Evolutionary conservation across 2,797 vertebrate genomes (phyloP).

Genomic region (Enteromius mattozi): DNA sequence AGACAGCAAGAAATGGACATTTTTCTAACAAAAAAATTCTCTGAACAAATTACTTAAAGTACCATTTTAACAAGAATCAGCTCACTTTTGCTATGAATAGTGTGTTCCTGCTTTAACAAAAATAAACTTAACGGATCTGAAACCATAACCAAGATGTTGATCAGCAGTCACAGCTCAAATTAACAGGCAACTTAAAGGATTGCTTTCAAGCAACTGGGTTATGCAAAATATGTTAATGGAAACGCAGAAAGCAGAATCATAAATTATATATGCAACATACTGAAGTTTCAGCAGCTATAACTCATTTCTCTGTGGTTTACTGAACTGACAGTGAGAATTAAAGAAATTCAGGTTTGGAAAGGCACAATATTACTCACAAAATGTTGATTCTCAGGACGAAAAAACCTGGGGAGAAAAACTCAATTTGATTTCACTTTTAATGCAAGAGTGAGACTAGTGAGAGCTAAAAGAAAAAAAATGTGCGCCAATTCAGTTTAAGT

Average conservation of each 20-base stretch:
- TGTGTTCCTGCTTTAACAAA: background rate
- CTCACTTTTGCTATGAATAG: background rate
- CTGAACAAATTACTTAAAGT: background rate
- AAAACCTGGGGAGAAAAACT: background rate
- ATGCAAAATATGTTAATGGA: slow-evolving; percentile 2
- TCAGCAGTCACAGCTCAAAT: background rate
- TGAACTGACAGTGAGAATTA: background rate
- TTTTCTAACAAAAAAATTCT: too few species aligned
- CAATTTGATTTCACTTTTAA: background rate
- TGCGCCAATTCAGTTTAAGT: background rate
- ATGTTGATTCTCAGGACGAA: background rate
- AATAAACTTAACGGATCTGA: background rate
- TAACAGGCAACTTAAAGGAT: background rate
- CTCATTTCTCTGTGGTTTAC: background rate
- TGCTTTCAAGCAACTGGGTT: slow-evolving; percentile 25
- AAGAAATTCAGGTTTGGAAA: slow-evolving; percentile 5
- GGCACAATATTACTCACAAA: background rate
- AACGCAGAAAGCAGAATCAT: background rate
- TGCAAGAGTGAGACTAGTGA: background rate
- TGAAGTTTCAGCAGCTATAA: background rate
- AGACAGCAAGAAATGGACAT: background rate
- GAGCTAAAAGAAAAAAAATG: background rate
- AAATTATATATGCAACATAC: slow-evolving; percentile 27
- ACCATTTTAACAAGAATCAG: background rate
- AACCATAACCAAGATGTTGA: slow-evolving; percentile 4